Conservation (phyloP, 2,797 vertebrate genomes). For the Danionella dracula region DNA sequence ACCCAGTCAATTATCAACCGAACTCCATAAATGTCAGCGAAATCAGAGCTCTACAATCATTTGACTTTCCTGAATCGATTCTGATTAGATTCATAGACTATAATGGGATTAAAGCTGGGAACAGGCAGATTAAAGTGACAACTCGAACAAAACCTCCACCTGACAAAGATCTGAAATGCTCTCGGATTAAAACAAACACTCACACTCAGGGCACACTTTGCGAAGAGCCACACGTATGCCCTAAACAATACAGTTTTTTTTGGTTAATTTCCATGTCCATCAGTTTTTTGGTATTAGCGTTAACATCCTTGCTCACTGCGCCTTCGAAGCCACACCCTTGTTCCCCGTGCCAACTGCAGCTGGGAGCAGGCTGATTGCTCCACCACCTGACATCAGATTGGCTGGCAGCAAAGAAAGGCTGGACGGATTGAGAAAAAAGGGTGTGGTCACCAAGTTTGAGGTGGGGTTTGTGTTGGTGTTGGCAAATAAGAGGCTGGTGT, state of each 20-base stretch:
- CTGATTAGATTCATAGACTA: no score
- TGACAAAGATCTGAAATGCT: slow-evolving; percentile 64
- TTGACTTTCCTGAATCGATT: no score
- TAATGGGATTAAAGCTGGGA: no score
- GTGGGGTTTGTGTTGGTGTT: slow-evolving; percentile 24
- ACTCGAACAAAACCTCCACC: slow-evolving; percentile 30
- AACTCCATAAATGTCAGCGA: no score
- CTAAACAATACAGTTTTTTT: slow-evolving; percentile 47
- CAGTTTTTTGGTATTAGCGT: slow-evolving; percentile 48
- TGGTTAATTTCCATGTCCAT: slow-evolving; percentile 31
- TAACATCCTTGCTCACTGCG: slow-evolving; percentile 65
- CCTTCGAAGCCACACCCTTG: slow-evolving; percentile 82
- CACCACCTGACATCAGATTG: slow-evolving; percentile 75
- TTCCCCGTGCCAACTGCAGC: slow-evolving; percentile 61
- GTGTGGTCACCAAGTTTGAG: slow-evolving; percentile 76
- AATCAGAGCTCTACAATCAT: no score
- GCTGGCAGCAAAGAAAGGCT: slow-evolving; percentile 83
- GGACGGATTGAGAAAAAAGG: slow-evolving; percentile 81
- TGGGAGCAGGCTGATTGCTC: slow-evolving; percentile 75
- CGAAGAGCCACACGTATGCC: slow-evolving; percentile 16
- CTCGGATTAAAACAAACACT: slow-evolving; percentile 69
- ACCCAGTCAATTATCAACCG: no score
- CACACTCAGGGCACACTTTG: no score
- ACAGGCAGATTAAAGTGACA: no score
- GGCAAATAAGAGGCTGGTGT: slow-evolving; percentile 39